Conservation (phyloP, 2,888 invertebrate genomes). For the Meganola albula region DNA sequence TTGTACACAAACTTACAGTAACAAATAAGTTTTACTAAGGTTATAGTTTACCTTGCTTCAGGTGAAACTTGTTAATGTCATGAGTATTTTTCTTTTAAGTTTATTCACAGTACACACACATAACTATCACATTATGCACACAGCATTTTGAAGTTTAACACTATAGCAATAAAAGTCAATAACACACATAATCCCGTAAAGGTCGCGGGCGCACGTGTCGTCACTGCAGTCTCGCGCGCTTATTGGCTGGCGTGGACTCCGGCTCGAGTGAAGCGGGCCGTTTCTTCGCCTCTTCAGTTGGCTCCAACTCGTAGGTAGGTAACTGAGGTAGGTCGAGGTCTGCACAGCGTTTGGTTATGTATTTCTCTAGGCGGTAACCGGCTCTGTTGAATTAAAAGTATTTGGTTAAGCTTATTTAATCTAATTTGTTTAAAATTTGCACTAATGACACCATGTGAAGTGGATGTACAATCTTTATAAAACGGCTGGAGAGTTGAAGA, state of each 20-base stretch:
- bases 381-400: conserved; percentile 75
- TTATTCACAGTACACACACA: not conserved
- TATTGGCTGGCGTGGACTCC: conserved; percentile 33
- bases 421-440: not conserved
- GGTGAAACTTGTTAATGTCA: too few species aligned
- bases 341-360: conserved; percentile 83
- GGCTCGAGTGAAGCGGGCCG: conserved; percentile 20
- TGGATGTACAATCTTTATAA: too few species aligned
- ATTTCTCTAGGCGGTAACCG: conserved; percentile 83
- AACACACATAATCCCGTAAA: conserved; percentile 50
- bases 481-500: too few species aligned
- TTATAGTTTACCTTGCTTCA: too few species aligned
- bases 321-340: conserved; percentile 79
- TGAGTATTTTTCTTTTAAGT: too few species aligned
- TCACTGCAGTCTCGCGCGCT: conserved; percentile 56
- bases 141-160: not conserved
- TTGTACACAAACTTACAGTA: too few species aligned
- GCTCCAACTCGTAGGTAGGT: conserved; percentile 53
- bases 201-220: conserved; percentile 38
- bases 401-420: too few species aligned
- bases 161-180: conserved; percentile 25
- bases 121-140: conserved; percentile 1
- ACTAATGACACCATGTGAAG: too few species aligned
- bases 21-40: too few species aligned
- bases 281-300: conserved; percentile 13